Evolutionary conservation across 2,888 invertebrate species (phyloP).

Genomic region (Trissolcus japonicus): DNA sequence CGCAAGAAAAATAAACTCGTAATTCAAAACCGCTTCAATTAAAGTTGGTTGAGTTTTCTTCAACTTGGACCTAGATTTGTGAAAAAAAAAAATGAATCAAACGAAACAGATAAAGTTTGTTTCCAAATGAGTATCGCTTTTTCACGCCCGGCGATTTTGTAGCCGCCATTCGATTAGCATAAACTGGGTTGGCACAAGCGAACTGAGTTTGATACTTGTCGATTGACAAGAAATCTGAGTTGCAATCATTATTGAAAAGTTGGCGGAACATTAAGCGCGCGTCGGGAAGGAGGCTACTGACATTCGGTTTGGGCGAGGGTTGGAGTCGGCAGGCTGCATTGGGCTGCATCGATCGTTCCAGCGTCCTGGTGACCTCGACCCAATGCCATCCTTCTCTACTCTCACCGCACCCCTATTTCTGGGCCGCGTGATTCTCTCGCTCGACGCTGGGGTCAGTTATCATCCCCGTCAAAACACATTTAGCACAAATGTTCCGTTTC

Average conservation of each 20-base stretch:
- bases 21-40: slow-evolving; percentile 15
- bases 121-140: slow-evolving; percentile 11
- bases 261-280: slow-evolving; percentile 23
- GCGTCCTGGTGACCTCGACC: slow-evolving; percentile 81
- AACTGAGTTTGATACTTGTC: slow-evolving; percentile 5
- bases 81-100: not conserved
- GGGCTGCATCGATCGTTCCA: slow-evolving; percentile 81
- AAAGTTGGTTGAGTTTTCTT: slow-evolving; percentile 9
- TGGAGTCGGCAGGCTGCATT: slow-evolving; percentile 78
- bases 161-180: slow-evolving; percentile 8
- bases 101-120: not conserved
- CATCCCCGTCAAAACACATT: slow-evolving; percentile 69
- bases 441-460: slow-evolving; percentile 65
- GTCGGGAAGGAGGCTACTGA: slow-evolving; percentile 5
- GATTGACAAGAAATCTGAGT: not conserved
- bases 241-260: slow-evolving; percentile 30
- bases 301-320: slow-evolving; percentile 35
- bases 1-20: slow-evolving; percentile 13
- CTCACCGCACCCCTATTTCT: slow-evolving; percentile 54
- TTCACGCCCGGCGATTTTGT: slow-evolving; percentile 6
- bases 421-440: slow-evolving; percentile 53
- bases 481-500: slow-evolving; percentile 37
- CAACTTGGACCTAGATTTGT: not conserved
- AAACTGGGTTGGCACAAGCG: slow-evolving; percentile 11
- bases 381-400: slow-evolving; percentile 77